Evolutionary conservation across 2,797 vertebrate genomes (phyloP), one percentile per base, ranked within the genome.

Genomic region (Micromesistius poutassou): DNA sequence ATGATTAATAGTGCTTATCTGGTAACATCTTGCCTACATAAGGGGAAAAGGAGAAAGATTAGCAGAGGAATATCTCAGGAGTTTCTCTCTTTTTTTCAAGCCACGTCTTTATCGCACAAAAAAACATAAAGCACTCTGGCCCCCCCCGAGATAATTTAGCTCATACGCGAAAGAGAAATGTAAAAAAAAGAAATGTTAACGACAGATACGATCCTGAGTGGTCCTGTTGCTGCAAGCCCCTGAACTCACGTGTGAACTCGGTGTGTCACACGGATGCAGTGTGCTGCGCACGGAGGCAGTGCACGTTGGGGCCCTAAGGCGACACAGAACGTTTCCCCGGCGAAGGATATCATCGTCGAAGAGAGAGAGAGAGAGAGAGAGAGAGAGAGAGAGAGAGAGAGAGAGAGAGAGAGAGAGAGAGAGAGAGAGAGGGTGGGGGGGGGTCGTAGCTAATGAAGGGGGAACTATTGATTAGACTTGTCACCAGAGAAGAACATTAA

Each of bases 401-500:
- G 84, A 86, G 86, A 80, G 84, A 33, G 33, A 33, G 33, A 33
- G 33, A 2, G 33, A 33, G 33, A 2, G 33, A 33, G 33, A 55
- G 78, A 85, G 83, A 83, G 84, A 86, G 86, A 80, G 84, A 87
- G 46, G 80, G 84, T 81, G 80, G 73, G 81, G 89, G 78, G 78
- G 81, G 80, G 81, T 84, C 62, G 82, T 81, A 75, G 89, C 92
- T 94, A 95, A 94, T 94, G 92, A 94, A 92, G 84, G 83, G 81
- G 33, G 78, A 75, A 80, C 86, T 94, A 95, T 95, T 93, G 94
- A 95, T 95, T 84, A 93, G 85, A 78, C 86, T 80, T 86, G 93
- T 93, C 94, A 91, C 91, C 88, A 88, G 93, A 94, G 93, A 90
- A 93, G 92, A 91, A 91, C 90, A 93, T 94, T 90, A 95, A 94